Evolutionary conservation across 2,797 vertebrate species (phyloP).

Genomic region (Megaceryle alcyon): DNA sequence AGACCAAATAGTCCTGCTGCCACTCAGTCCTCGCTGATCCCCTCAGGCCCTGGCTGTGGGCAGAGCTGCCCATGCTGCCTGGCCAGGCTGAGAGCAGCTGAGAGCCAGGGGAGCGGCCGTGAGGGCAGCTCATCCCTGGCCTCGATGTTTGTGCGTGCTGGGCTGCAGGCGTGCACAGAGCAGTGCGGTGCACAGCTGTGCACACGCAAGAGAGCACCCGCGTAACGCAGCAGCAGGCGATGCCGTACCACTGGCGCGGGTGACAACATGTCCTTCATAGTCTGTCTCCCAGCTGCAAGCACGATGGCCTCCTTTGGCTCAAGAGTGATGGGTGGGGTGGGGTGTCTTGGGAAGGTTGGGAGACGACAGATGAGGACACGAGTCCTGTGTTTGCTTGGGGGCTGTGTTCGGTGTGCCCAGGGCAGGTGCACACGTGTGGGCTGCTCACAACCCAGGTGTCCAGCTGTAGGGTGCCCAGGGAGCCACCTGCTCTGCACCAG

Average conservation of each 20-base stretch:
- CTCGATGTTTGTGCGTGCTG: fast-evolving
- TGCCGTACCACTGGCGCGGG: not conserved
- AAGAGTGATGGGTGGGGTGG: not conserved
- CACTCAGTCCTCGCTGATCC: fast-evolving
- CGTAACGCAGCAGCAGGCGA: fast-evolving
- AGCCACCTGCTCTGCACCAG: not conserved
- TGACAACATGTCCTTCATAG: not conserved
- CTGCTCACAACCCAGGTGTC: fast-evolving
- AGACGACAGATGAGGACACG: fast-evolving
- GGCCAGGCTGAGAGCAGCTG: not conserved
- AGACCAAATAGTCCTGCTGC: not conserved
- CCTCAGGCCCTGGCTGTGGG: not conserved
- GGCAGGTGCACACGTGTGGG: not conserved
- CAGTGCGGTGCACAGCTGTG: fast-evolving
- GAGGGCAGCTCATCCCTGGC: not conserved
- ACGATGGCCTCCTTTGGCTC: not conserved
- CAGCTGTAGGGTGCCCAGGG: not conserved
- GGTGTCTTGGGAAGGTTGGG: not conserved
- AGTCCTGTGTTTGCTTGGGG: not conserved
- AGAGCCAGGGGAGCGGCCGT: fast-evolving
- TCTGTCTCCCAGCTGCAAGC: not conserved
- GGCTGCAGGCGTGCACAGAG: fast-evolving
- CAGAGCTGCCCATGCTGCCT: not conserved
- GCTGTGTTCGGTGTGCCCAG: not conserved
- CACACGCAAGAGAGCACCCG: fast-evolving